phyloP scores from a whole-genome alignment of 2,888 invertebrate species.

The Xylocampa areola region DNA sequence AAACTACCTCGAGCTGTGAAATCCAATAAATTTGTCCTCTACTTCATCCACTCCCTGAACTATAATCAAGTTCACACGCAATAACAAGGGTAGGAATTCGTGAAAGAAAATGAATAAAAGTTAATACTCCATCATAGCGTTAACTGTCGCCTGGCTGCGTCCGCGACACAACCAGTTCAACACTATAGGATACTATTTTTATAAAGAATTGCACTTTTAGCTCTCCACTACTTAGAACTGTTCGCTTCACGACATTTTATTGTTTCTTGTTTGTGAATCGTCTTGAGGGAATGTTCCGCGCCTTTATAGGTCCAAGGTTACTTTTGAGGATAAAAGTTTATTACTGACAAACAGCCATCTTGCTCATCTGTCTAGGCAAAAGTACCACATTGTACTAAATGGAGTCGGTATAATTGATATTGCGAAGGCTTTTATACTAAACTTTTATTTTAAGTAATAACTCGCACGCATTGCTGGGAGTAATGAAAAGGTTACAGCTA shows the following conservation, averaged over 20 bases:
- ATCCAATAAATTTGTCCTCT: too few species aligned
- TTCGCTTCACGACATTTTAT: slow-evolving; percentile 21
- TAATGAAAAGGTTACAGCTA: not conserved
- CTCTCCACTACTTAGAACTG: slow-evolving; percentile 21
- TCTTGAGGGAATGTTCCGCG: slow-evolving; percentile 15
- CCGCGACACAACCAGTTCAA: not conserved
- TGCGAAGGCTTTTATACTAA: slow-evolving; percentile 11
- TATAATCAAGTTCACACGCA: not conserved
- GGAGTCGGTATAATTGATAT: slow-evolving; percentile 24
- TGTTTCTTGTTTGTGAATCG: slow-evolving; percentile 17
- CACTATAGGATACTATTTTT: slow-evolving; percentile 20
- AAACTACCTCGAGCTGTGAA: too few species aligned
- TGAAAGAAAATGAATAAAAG: slow-evolving; percentile 8
- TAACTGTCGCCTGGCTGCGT: not conserved
- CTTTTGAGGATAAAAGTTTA: slow-evolving; percentile 43
- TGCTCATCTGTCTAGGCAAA: slow-evolving; percentile 1
- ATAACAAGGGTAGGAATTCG: too few species aligned
- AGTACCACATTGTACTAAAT: slow-evolving; percentile 2
- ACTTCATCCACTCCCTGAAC: not conserved
- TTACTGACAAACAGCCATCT: slow-evolving; percentile 22
- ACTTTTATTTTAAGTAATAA: slow-evolving; percentile 2
- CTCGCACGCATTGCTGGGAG: not conserved
- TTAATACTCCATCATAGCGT: not conserved
- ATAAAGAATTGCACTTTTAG: slow-evolving; percentile 31
- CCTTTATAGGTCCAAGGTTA: slow-evolving; percentile 21